Conservation (phyloP, 2,113 vertebrate genomes). For the Martes martes region DNA sequence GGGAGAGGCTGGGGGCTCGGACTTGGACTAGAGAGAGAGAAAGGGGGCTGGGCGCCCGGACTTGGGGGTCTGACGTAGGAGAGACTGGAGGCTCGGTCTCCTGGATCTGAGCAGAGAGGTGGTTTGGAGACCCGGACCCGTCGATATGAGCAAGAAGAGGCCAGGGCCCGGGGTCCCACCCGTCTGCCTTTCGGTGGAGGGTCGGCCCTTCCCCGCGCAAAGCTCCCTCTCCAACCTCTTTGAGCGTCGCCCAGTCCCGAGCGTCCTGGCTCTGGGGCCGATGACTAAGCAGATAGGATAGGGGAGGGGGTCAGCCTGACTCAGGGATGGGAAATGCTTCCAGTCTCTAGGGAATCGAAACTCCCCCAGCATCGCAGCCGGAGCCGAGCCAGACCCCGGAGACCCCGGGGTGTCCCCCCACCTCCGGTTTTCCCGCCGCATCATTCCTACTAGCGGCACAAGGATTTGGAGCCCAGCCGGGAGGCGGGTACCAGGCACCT, state of each 20-base stretch:
- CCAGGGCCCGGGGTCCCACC: not conserved
- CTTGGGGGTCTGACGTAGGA: too few species aligned
- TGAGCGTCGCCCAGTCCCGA: not conserved
- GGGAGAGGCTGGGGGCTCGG: not conserved
- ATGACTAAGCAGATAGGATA: conserved; percentile 66
- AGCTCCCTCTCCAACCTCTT: not conserved
- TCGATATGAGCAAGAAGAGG: not conserved
- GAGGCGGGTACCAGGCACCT: not conserved
- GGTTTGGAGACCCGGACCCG: not conserved
- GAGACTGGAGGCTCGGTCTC: not conserved
- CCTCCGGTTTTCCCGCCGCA: not conserved
- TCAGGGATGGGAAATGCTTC: conserved; percentile 55
- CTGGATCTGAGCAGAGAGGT: not conserved
- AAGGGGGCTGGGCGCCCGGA: not conserved
- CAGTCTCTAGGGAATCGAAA: conserved; percentile 42
- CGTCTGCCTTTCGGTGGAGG: not conserved
- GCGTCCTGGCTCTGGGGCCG: not conserved
- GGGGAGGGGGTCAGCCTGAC: conserved; percentile 44
- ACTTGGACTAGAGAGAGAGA: too few species aligned
- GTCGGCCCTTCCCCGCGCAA: not conserved
- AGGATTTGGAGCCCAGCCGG: not conserved
- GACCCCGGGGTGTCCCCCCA: not conserved
- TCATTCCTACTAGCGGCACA: not conserved
- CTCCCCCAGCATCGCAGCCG: not conserved
- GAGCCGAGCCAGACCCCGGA: not conserved